Evolutionary conservation across 2,888 invertebrate species (phyloP).

Genomic region (Scaptomyza reducta): DNA sequence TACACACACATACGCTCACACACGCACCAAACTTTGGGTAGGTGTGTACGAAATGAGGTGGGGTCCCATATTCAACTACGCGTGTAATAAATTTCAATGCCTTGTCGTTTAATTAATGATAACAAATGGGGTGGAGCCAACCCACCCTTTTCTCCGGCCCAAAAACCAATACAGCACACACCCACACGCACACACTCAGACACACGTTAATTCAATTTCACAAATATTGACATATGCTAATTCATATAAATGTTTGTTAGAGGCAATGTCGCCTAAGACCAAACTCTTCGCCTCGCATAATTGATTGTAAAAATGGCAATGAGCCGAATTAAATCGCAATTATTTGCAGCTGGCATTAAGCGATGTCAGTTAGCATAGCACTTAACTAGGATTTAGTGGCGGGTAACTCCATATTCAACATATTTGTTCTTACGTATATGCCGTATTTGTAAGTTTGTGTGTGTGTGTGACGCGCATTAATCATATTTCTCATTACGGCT

Average conservation of each 20-base stretch:
- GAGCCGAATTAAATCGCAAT: slow-evolving; percentile 76
- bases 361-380: slow-evolving; percentile 61
- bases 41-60: slow-evolving; percentile 17
- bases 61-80: slow-evolving; percentile 62
- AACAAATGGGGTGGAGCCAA: slow-evolving; percentile 68
- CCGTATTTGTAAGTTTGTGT: neutral
- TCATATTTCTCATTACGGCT: slow-evolving; percentile 53
- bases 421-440: slow-evolving; percentile 4
- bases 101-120: slow-evolving; percentile 80
- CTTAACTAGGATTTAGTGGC: slow-evolving; percentile 63
- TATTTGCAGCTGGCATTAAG: slow-evolving; percentile 75
- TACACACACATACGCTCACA: neutral
- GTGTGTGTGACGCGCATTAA: slow-evolving; percentile 36
- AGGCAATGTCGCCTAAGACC: slow-evolving; percentile 23
- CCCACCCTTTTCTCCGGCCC: neutral
- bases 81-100: slow-evolving; percentile 80
- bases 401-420: slow-evolving; percentile 42
- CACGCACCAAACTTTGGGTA: neutral
- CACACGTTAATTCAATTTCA: slow-evolving; percentile 76
- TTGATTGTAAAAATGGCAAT: slow-evolving; percentile 80
- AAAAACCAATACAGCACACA: slow-evolving; percentile 4
- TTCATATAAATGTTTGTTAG: slow-evolving; percentile 74
- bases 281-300: slow-evolving; percentile 49
- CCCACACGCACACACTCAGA: slow-evolving; percentile 2
- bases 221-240: slow-evolving; percentile 81